A percentile compares a stretch with the other conserved stretches of the same genome.
phyloP scores from a whole-genome alignment of 2,797 vertebrate species.

The Loriculus beryllinus region DNA sequence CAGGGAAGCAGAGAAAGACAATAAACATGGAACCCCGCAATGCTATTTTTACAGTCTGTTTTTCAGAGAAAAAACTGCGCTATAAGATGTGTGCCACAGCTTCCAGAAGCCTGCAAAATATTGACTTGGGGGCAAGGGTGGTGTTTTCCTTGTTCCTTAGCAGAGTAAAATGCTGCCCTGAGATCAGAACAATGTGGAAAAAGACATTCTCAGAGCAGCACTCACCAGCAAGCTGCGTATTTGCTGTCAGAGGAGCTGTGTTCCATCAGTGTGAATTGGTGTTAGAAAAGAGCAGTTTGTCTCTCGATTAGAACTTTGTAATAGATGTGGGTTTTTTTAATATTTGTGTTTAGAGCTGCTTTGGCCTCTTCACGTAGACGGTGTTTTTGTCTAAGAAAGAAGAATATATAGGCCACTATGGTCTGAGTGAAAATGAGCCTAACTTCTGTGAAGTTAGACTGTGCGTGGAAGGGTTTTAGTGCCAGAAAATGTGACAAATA shows the following conservation, averaged over 20 bases:
- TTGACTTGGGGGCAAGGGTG: neutral
- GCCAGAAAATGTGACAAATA: neutral
- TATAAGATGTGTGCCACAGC: neutral
- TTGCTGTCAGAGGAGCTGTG: neutral
- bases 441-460: neutral
- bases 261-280: neutral
- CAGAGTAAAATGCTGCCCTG: neutral
- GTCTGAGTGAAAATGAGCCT: neutral
- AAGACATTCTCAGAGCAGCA: neutral
- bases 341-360: neutral
- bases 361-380: neutral
- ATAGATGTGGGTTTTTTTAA: neutral
- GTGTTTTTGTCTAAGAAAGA: neutral
- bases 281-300: neutral
- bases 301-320: neutral
- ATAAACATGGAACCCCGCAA: neutral
- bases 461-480: neutral
- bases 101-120: constrained; percentile 2
- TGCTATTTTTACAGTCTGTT: constrained; percentile 21
- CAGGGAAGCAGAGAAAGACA: constrained; percentile 17
- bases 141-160: neutral
- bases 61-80: neutral
- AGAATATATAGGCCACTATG: neutral
- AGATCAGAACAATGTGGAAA: neutral
- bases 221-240: neutral